Conservation (phyloP, 2,797 vertebrate genomes). For the Macropodus opercularis region DNA sequence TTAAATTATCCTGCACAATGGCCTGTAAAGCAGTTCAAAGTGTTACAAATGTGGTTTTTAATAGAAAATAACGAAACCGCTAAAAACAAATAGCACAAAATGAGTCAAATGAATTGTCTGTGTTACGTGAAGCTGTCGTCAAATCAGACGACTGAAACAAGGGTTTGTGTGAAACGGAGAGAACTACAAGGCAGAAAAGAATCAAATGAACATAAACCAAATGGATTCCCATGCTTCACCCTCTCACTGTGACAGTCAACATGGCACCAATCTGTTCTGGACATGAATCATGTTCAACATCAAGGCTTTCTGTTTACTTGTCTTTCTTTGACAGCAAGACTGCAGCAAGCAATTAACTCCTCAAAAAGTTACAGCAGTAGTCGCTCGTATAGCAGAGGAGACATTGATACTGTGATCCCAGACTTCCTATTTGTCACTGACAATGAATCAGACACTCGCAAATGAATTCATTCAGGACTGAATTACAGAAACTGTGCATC, state of each 20-base stretch:
- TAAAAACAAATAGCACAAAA: slow-evolving; percentile 20
- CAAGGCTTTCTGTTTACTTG: slow-evolving; percentile 43
- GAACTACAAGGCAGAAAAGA: slow-evolving; percentile 20
- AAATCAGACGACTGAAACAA: slow-evolving; percentile 1
- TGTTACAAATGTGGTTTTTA: slow-evolving; percentile 22
- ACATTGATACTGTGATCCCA: slow-evolving; percentile 56
- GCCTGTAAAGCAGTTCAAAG: slow-evolving; percentile 4
- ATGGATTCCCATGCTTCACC: slow-evolving; percentile 47
- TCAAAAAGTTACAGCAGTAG: slow-evolving; percentile 19
- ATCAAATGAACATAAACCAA: slow-evolving; percentile 50
- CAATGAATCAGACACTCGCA: slow-evolving; percentile 19
- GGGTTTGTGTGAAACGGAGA: neutral
- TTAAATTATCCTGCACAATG: slow-evolving; percentile 23
- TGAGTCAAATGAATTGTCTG: no score
- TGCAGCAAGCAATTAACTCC: slow-evolving; percentile 47
- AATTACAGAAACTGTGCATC: slow-evolving; percentile 34
- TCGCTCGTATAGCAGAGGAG: slow-evolving; percentile 16
- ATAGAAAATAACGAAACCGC: neutral
- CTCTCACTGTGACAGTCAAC: slow-evolving; percentile 76
- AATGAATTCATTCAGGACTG: slow-evolving; percentile 8
- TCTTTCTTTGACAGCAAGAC: slow-evolving; percentile 33
- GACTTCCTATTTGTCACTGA: slow-evolving; percentile 37
- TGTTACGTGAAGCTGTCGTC: neutral
- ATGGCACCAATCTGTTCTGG: slow-evolving; percentile 51
- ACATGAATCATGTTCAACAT: slow-evolving; percentile 22